A percentile compares a stretch with the other conserved stretches of the same genome.
Evolutionary conservation across 2,113 vertebrate genomes (phyloP).

Genomic region (Pristiophorus japonicus): DNA sequence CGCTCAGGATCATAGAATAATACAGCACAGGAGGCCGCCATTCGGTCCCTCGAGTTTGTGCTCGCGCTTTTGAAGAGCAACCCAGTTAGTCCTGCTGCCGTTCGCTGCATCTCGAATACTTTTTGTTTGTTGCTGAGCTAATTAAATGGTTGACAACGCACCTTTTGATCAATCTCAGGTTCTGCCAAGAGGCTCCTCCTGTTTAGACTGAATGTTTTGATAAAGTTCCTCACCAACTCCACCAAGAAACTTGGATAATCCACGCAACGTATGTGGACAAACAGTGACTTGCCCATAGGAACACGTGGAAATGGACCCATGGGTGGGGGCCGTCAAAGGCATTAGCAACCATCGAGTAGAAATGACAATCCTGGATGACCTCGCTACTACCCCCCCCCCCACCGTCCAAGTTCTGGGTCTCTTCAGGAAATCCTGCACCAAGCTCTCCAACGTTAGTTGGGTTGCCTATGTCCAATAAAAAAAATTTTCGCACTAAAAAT

Average conservation of each 20-base stretch:
- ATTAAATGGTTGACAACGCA: background rate
- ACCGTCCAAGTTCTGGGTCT: background rate
- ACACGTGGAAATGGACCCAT: background rate
- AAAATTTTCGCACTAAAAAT: too few species aligned
- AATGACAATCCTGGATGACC: background rate
- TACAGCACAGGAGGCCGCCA: background rate
- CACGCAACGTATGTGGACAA: background rate
- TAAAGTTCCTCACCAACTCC: background rate
- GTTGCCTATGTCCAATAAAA: background rate
- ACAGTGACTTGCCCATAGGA: background rate
- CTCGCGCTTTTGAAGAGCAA: background rate
- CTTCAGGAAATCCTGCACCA: background rate
- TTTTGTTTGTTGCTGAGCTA: background rate
- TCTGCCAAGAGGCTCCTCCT: background rate
- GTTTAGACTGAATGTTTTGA: background rate
- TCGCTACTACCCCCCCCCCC: too few species aligned
- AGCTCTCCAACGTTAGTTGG: background rate
- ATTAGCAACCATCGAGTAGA: background rate
- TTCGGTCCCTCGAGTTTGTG: background rate
- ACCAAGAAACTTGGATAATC: background rate
- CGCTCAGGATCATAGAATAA: too few species aligned
- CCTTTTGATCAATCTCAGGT: background rate
- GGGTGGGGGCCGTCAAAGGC: background rate
- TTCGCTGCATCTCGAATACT: background rate
- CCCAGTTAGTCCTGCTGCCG: too few species aligned